Percentiles rank a stretch among this genome's conserved stretches.
Conservation (phyloP, 2,113 vertebrate genomes). For the Vicugna pacos region DNA sequence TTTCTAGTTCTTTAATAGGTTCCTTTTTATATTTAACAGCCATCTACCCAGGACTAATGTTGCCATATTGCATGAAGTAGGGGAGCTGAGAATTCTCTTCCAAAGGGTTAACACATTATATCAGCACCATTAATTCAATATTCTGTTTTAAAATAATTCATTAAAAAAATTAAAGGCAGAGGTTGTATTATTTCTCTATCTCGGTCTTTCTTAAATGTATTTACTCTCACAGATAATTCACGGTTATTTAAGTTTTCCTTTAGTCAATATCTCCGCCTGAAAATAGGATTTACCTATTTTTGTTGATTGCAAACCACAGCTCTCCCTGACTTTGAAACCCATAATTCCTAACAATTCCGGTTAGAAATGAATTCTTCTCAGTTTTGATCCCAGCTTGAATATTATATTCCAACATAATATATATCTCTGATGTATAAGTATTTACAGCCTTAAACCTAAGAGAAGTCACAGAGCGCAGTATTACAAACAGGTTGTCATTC, state of each 20-base stretch:
- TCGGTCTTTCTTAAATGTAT: background rate
- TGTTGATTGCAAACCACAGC: background rate
- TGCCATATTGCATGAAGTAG: background rate
- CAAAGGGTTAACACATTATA: background rate
- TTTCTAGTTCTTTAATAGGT: background rate
- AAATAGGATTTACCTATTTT: background rate
- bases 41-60: constrained; percentile 31
- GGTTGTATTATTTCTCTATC: background rate
- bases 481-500: background rate
- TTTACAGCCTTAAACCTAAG: background rate
- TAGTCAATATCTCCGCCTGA: too few relatives aligned
- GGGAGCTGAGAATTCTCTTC: background rate
- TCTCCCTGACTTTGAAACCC: constrained; percentile 49
- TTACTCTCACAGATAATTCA: background rate
- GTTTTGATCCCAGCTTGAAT: background rate
- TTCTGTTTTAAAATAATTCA: background rate
- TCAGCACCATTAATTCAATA: background rate
- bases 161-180: constrained; percentile 24
- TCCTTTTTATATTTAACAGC: background rate
- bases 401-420: background rate
- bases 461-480: background rate
- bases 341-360: background rate
- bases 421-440: background rate
- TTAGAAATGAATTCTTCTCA: constrained; percentile 12
- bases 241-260: background rate